These are phyloP conservation scores for Myotis findleyi DNA, from an alignment of 2,797 vertebrate genomes.

Conservation along the genomic window DNA sequence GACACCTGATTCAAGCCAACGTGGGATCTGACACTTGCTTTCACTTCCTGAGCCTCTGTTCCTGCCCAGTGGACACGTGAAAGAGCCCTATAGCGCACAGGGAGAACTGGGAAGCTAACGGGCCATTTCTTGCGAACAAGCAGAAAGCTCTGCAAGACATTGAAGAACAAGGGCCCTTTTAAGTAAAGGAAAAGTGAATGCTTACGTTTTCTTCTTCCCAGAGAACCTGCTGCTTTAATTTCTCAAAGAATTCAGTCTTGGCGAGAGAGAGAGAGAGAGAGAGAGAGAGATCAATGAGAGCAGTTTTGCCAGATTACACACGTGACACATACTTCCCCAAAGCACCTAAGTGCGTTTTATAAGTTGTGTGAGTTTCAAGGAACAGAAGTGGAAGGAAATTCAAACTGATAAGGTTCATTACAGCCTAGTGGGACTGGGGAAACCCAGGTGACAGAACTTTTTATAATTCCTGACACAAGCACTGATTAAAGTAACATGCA, in stretches of 20 bases:
- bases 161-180: background rate
- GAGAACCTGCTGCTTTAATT: background rate
- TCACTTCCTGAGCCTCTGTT: background rate
- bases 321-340: background rate
- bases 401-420: background rate
- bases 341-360: background rate
- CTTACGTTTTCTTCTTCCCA: background rate
- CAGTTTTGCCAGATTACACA: background rate
- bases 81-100: background rate
- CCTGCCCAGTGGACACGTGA: fast-evolving
- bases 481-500: background rate
- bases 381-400: background rate
- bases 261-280: background rate
- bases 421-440: background rate
- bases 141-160: background rate
- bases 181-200: background rate
- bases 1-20: background rate
- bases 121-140: background rate
- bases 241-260: background rate
- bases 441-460: background rate
- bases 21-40: background rate
- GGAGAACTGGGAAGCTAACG: background rate
- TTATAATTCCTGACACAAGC: background rate
- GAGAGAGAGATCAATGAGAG: background rate
- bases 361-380: background rate